Conservation (phyloP, 2,113 vertebrate genomes). For the Corythornis cristatus region DNA sequence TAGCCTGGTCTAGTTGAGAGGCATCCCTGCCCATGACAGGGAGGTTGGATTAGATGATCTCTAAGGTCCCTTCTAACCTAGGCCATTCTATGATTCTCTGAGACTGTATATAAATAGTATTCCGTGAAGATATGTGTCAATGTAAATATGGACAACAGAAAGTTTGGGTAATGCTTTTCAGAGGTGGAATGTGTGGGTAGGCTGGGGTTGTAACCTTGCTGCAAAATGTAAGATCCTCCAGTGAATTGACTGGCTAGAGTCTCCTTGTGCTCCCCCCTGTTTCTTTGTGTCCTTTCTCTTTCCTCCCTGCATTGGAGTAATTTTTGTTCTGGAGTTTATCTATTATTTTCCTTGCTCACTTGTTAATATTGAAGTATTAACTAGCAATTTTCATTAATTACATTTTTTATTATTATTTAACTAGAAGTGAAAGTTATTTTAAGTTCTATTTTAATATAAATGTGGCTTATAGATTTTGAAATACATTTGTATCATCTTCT, state of each 20-base stretch:
- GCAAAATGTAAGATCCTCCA: background rate
- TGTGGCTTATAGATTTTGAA: background rate
- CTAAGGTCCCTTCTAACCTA: no score
- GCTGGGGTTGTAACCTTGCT: background rate
- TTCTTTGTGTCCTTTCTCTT: background rate
- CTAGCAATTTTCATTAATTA: background rate
- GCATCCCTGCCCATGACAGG: no score
- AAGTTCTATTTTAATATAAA: background rate
- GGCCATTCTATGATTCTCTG: no score
- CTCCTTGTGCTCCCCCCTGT: background rate
- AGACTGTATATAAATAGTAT: background rate
- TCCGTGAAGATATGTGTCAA: background rate
- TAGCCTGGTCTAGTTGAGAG: no score
- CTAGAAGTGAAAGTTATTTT: background rate
- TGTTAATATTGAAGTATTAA: background rate
- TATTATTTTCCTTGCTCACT: background rate
- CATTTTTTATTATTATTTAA: background rate
- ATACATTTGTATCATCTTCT: background rate
- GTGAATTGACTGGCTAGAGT: background rate
- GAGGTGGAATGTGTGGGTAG: background rate
- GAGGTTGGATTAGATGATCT: no score
- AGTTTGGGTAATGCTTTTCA: background rate
- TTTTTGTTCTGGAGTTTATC: background rate
- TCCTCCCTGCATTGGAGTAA: background rate
- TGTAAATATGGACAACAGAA: background rate